Percentiles rank a stretch among this genome's conserved stretches.
These are phyloP conservation scores for Formica selysi DNA, from an alignment of 1,140 invertebrate species.

Conservation along the genomic window DNA sequence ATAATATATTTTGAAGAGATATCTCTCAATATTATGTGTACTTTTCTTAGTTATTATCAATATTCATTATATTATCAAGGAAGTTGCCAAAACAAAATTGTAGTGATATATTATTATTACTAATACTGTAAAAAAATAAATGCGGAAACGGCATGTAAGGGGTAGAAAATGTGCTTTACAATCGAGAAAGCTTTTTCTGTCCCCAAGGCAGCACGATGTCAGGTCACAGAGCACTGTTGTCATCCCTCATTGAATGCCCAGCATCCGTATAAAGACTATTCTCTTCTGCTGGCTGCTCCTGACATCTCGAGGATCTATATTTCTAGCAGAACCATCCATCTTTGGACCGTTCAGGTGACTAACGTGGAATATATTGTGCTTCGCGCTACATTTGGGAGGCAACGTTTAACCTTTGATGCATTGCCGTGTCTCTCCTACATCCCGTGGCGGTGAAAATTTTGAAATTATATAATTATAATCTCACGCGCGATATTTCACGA, in stretches of 20 bases:
- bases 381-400: constrained; percentile 41
- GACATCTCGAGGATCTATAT: constrained; percentile 58
- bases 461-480: constrained; percentile 37
- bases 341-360: constrained; percentile 65
- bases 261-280: constrained; percentile 69
- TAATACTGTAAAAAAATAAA: not conserved
- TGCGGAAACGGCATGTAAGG: not conserved
- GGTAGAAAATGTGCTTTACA: not conserved
- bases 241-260: constrained; percentile 67
- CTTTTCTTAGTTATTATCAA: not conserved
- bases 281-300: constrained; percentile 48
- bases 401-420: constrained; percentile 13
- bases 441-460: not conserved
- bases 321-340: constrained; percentile 50
- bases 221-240: constrained; percentile 55
- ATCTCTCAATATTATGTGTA: not conserved
- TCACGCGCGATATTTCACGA: not conserved
- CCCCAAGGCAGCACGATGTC: constrained; percentile 22
- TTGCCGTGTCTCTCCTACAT: not conserved
- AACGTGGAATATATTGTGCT: constrained; percentile 48
- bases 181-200: not conserved
- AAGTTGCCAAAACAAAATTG: not conserved
- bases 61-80: too few relatives aligned
- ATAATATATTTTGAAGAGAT: constrained; percentile 2
- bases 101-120: not conserved